phyloP scores from a whole-genome alignment of 2,113 vertebrate species.

The Coptodon rendalli region DNA sequence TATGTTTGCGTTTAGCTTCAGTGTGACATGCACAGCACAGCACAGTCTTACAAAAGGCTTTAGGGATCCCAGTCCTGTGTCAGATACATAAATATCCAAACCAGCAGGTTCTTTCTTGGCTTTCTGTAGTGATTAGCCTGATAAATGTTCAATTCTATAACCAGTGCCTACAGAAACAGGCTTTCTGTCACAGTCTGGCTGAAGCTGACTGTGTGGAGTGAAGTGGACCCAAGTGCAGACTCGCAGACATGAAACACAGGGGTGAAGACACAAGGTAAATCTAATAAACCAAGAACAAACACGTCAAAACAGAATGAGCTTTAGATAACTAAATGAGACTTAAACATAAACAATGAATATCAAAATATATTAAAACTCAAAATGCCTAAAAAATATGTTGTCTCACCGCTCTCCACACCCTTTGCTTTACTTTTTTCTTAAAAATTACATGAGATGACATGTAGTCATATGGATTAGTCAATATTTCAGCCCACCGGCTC shows the following conservation, averaged over 20 bases:
- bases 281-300: not conserved
- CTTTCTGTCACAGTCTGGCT: not conserved
- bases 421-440: not conserved
- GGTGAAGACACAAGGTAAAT: not conserved
- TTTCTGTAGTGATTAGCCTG: not conserved
- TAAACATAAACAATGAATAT: not conserved
- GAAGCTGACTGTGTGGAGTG: not conserved
- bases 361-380: not conserved
- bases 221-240: not conserved
- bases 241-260: not conserved
- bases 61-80: not conserved
- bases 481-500: not conserved
- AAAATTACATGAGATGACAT: not conserved
- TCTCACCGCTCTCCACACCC: rapidly evolving
- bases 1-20: not conserved
- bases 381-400: not conserved
- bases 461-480: not conserved
- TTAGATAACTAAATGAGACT: not conserved
- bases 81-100: not conserved
- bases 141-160: not conserved
- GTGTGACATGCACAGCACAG: not conserved
- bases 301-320: not conserved
- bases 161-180: not conserved
- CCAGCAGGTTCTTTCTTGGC: not conserved
- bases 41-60: not conserved